Conservation (phyloP, 2,113 vertebrate genomes). For the Reinhardtius hippoglossoides region DNA sequence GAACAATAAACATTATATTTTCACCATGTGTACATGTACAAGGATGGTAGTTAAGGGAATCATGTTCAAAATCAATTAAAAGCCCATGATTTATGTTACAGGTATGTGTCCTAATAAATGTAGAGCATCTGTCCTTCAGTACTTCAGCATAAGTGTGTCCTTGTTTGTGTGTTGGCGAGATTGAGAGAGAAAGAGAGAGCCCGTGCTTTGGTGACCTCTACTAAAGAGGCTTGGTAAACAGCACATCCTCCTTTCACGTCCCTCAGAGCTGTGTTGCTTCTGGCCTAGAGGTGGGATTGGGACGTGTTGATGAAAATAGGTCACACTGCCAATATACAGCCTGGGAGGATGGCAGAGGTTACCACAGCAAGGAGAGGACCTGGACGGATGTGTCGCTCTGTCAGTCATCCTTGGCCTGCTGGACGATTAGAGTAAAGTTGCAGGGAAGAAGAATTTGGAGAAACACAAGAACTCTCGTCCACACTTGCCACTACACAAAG, state of each 20-base stretch:
- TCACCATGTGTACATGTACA: not conserved
- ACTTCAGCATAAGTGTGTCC: slow-evolving; percentile 6
- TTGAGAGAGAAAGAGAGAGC: not conserved
- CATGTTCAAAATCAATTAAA: slow-evolving; percentile 6
- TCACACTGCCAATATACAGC: slow-evolving; percentile 69
- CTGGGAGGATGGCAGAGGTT: slow-evolving; percentile 63
- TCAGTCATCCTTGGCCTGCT: slow-evolving; percentile 49
- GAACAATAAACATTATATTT: not conserved
- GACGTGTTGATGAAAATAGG: slow-evolving; percentile 73
- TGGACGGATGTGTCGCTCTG: slow-evolving; percentile 48
- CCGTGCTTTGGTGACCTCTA: slow-evolving; percentile 65
- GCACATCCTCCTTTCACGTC: slow-evolving; percentile 51
- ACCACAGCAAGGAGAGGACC: slow-evolving; percentile 42
- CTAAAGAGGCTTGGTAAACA: slow-evolving; percentile 67
- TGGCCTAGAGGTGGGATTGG: slow-evolving; percentile 63
- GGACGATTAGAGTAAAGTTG: slow-evolving; percentile 51
- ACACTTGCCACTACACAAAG: slow-evolving; percentile 38
- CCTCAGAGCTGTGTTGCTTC: slow-evolving; percentile 59
- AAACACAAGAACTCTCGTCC: slow-evolving; percentile 35
- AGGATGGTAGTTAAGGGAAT: not conserved
- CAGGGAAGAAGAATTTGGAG: slow-evolving; percentile 8
- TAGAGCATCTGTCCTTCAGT: not conserved
- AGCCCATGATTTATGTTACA: not conserved
- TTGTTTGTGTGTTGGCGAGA: slow-evolving; percentile 24
- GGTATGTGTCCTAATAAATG: slow-evolving; percentile 1